Evolutionary conservation across 2,797 vertebrate genomes (phyloP).

Genomic region (Neopelma chrysocephalum): DNA sequence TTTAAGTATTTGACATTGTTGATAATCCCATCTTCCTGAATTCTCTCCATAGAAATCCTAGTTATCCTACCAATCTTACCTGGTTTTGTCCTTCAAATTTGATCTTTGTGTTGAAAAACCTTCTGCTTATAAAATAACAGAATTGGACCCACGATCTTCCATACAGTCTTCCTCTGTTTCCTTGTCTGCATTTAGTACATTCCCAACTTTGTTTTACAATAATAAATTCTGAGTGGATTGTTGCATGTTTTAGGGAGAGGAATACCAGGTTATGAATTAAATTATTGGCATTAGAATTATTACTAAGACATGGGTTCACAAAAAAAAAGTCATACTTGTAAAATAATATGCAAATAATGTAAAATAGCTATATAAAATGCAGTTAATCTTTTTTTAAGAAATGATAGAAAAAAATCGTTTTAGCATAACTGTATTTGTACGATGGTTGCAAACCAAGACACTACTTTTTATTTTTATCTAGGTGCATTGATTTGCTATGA

Average conservation of each 20-base stretch:
- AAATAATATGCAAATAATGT: not conserved
- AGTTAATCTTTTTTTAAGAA: not conserved
- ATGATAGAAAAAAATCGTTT: not conserved
- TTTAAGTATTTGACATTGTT: not conserved
- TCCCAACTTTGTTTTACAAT: not conserved
- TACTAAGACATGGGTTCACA: not conserved
- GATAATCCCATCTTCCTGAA: not conserved
- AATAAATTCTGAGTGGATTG: not conserved
- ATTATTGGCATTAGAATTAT: not conserved
- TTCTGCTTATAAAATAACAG: not conserved
- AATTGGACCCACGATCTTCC: not conserved
- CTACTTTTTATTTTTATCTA: not conserved
- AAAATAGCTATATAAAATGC: not conserved
- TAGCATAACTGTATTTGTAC: not conserved
- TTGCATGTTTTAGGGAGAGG: not conserved
- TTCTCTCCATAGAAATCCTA: not conserved
- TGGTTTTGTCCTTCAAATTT: not conserved
- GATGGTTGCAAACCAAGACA: not conserved
- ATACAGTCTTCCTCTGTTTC: not conserved
- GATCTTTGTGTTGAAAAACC: not conserved
- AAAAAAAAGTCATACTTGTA: not conserved
- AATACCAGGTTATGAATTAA: not conserved
- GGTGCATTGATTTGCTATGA: not conserved
- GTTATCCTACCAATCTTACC: not conserved
- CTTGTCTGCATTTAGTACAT: not conserved